phyloP scores from a whole-genome alignment of 2,888 invertebrate species.

The Caenorhabditis angaria region DNA sequence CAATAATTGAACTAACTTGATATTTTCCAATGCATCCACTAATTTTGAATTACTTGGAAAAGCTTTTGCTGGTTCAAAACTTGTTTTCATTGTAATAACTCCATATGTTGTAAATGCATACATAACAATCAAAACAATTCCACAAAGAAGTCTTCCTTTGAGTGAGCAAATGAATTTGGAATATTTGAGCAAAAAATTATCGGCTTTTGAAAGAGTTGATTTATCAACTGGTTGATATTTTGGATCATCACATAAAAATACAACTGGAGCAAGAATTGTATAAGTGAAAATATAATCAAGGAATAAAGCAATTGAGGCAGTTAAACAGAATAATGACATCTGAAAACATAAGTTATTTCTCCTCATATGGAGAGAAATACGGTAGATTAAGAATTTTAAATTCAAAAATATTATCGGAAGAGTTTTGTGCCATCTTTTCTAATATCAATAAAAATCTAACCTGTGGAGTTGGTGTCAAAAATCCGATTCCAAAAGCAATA shows the following conservation, averaged over 20 bases:
- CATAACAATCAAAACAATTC: slow-evolving; percentile 28
- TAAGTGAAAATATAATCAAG: slow-evolving; percentile 71
- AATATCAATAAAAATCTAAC: slow-evolving; percentile 20
- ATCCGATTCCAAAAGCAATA: slow-evolving; percentile 70
- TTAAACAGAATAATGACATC: slow-evolving; percentile 69
- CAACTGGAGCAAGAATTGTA: slow-evolving; percentile 59
- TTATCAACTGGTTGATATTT: slow-evolving; percentile 15
- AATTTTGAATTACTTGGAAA: slow-evolving; percentile 68
- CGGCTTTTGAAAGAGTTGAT: slow-evolving; percentile 9
- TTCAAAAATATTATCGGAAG: neutral
- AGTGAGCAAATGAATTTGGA: slow-evolving; percentile 47
- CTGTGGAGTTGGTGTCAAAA: slow-evolving; percentile 69
- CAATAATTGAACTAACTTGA: slow-evolving; percentile 39
- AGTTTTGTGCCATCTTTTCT: slow-evolving; percentile 9
- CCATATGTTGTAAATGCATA: slow-evolving; percentile 48
- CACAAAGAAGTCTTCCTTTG: slow-evolving; percentile 41
- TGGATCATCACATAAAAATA: slow-evolving; percentile 46
- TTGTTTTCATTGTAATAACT: slow-evolving; percentile 44
- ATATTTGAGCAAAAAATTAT: slow-evolving; percentile 34
- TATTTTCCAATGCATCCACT: slow-evolving; percentile 58
- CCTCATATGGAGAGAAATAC: too few species aligned
- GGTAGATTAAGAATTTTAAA: too few species aligned
- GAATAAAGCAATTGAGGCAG: slow-evolving; percentile 68
- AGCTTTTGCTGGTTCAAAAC: slow-evolving; percentile 69
- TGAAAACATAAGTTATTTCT: too few species aligned